phyloP scores from a whole-genome alignment of 2,113 vertebrate species.

The Spizaetus ornatus region DNA sequence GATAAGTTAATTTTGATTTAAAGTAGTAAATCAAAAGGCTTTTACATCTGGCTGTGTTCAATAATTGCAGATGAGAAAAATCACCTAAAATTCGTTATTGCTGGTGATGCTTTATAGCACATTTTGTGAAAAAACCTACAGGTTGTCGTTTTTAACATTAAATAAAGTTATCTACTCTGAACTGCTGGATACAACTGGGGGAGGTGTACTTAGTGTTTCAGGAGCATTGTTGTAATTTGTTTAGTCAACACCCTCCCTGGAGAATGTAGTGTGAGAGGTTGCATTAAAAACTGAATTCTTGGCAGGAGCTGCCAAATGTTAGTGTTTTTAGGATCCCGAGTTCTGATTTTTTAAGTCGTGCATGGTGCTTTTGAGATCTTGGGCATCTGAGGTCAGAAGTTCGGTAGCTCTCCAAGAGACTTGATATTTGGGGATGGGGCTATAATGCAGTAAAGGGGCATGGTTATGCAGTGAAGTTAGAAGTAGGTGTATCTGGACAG shows the following conservation, averaged over 20 bases:
- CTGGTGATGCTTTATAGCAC: not conserved
- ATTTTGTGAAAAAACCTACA: not conserved
- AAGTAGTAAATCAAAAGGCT: not conserved
- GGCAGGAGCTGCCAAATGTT: not conserved
- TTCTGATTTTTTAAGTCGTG: not conserved
- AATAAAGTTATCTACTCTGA: not conserved
- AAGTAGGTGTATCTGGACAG: not conserved
- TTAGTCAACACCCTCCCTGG: not conserved
- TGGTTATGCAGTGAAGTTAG: not conserved
- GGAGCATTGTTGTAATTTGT: not conserved
- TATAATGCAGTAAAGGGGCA: too few species aligned
- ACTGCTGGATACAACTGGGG: not conserved
- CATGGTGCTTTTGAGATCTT: not conserved
- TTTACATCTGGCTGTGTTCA: not conserved
- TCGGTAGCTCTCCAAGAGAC: not conserved
- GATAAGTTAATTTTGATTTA: not conserved
- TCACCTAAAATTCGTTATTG: not conserved
- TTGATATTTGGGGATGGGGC: rapidly evolving
- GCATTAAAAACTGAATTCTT: not conserved
- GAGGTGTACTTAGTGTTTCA: not conserved
- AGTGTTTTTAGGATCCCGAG: not conserved
- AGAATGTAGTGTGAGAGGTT: not conserved
- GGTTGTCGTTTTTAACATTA: not conserved
- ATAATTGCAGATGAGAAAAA: not conserved
- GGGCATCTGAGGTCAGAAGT: not conserved